Evolutionary conservation across 2,797 vertebrate species (phyloP), one percentile per base, ranked within the genome.

Genomic region (Phalloptychus januarius): DNA sequence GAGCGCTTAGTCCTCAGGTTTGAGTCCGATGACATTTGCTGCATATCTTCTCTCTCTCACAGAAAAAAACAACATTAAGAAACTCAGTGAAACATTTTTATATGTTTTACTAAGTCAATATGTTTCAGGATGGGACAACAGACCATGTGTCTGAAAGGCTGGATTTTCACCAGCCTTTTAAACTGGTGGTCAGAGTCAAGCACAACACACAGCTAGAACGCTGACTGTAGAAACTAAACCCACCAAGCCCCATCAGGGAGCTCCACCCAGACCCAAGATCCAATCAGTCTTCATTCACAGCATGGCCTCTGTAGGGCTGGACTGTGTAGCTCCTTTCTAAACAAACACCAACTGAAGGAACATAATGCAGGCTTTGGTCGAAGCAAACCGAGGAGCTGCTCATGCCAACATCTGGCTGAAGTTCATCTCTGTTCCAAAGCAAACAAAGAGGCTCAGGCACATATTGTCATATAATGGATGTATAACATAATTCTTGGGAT

Each of bases 301-400:
- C 78, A 86, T 85, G 78, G 83, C 85, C 83, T 79, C 72, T 11
- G 50, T 50, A 31, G 76, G 75, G 82, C 86, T 56, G 81, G 87
- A 84, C 86, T 71, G 54, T 79, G 79, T 54, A 77, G 84, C 85
- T 85, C 83, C 77, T 86, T 88, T 87, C 88, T 80, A 94, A 93
- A 92, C 87, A 92, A 94, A 94, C 88, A 89, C 75, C 81, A 85
- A 88, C 75, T 77, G 71, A 80, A 84, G 80, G 76, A 90, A 91
- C 52, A 81, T 0, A 75, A 81, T 2, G 58, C 58, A 71, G 75
- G 72, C 79, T 63, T 65, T n/a, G 50, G 69, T 79, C 50, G 65
- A 38, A 79, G 81, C 45, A 56, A 79, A 54, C 45, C 33, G 25
- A 80, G 76, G 56, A 79, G 77, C 79, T 85, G 81, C 78, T 67